Percentiles rank a stretch among this genome's conserved stretches.
phyloP scores from a whole-genome alignment of 2,797 vertebrate genomes.

The Geotria australis region DNA sequence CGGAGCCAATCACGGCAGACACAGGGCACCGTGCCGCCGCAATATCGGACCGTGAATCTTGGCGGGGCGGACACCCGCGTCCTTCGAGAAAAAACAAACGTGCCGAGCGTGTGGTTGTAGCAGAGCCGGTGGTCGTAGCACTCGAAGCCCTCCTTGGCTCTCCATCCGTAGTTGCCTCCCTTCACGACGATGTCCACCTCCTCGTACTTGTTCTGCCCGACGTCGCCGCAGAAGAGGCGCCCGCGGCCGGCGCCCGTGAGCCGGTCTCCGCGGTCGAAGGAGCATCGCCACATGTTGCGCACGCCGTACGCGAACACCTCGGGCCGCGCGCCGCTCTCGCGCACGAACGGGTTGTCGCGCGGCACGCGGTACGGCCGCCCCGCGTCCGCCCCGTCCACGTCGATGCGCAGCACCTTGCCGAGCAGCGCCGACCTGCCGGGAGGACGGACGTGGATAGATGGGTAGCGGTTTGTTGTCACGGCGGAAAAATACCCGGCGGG shows the following conservation, averaged over 20 bases:
- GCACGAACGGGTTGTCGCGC: constrained; percentile 28
- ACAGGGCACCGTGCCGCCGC: too few species aligned
- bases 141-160: constrained; percentile 37
- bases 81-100: too few species aligned
- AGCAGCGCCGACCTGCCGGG: constrained; percentile 20
- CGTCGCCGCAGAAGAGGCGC: constrained; percentile 33
- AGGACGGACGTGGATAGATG: background rate
- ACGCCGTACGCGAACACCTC: constrained; percentile 39
- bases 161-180: constrained; percentile 41
- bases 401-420: constrained; percentile 27
- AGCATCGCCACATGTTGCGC: constrained; percentile 47
- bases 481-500: too few species aligned
- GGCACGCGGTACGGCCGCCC: constrained; percentile 25
- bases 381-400: constrained; percentile 18
- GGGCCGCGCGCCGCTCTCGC: constrained; percentile 11
- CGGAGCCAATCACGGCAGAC: too few species aligned
- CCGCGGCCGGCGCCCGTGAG: constrained; percentile 13
- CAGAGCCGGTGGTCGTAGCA: constrained; percentile 40
- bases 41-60: too few species aligned
- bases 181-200: constrained; percentile 32
- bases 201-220: constrained; percentile 40
- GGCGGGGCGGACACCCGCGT: too few species aligned
- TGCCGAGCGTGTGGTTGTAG: constrained; percentile 15
- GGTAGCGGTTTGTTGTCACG: background rate
- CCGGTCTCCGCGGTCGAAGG: constrained; percentile 27